These are phyloP conservation scores for Yponomeuta plumbellus DNA, from an alignment of 2,888 invertebrate species.

Conservation along the genomic window DNA sequence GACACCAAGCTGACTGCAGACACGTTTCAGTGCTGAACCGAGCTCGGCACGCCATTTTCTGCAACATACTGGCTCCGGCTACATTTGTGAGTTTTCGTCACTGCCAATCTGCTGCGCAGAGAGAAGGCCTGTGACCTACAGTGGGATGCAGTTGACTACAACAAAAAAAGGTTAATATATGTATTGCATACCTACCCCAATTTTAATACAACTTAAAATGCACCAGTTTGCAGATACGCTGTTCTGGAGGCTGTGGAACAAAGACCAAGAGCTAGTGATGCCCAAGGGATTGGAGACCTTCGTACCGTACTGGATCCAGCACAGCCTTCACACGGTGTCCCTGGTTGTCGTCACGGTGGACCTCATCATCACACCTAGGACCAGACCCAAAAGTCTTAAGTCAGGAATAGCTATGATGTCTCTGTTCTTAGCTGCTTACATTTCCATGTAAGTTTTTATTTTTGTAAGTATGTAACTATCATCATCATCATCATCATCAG, in stretches of 20 bases:
- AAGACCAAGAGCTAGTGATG: constrained; percentile 44
- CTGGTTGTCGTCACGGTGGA: constrained; percentile 47
- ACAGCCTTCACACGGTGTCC: constrained; percentile 58
- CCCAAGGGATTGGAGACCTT: constrained; percentile 42
- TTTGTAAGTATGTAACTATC: constrained; percentile 8
- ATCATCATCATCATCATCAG: too few species aligned
- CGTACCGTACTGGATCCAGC: constrained; percentile 56
- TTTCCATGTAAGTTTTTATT: constrained; percentile 42
- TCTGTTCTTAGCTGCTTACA: constrained; percentile 37
- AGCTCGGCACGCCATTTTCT: constrained; percentile 44
- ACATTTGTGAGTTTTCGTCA: constrained; percentile 44
- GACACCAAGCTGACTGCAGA: constrained; percentile 27
- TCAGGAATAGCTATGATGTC: constrained; percentile 36
- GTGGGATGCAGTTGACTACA: too few species aligned
- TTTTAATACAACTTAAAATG: not conserved
- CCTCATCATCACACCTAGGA: constrained; percentile 43
- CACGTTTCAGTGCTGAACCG: constrained; percentile 43
- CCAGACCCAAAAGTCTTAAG: constrained; percentile 40
- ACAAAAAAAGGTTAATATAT: too few species aligned
- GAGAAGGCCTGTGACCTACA: too few species aligned
- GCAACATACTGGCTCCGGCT: constrained; percentile 49
- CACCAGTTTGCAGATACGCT: constrained; percentile 54
- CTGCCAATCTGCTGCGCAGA: too few species aligned
- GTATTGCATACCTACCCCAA: too few species aligned
- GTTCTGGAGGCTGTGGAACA: constrained; percentile 60